Evolutionary conservation across 2,888 invertebrate species (phyloP).

Genomic region (Ferrisia virgata): DNA sequence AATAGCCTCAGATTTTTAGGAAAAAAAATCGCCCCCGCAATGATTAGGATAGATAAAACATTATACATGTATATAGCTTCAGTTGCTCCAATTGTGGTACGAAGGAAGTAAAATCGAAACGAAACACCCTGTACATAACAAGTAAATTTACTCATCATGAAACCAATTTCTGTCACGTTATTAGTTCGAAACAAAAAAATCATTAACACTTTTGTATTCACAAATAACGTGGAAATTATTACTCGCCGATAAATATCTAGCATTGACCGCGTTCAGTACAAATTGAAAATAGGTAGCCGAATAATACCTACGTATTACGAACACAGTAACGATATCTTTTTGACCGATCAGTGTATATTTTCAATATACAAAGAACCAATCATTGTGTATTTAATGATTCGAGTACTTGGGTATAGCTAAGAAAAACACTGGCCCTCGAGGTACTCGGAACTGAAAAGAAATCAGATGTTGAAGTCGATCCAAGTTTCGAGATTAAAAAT

Average conservation of each 20-base stretch:
- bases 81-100: too few species aligned
- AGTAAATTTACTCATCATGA: too few species aligned
- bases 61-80: too few species aligned
- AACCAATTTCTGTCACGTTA: too few species aligned
- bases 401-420: neutral
- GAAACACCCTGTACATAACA: too few species aligned
- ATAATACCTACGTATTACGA: too few species aligned
- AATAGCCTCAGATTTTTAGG: too few species aligned
- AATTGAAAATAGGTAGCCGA: neutral
- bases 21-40: too few species aligned
- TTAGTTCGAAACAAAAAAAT: neutral
- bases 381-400: neutral
- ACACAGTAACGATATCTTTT: neutral
- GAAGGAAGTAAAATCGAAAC: too few species aligned
- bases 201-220: neutral
- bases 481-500: conserved; percentile 23
- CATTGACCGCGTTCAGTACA: neutral
- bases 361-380: neutral
- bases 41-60: too few species aligned
- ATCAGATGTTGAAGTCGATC: conserved; percentile 12
- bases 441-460: neutral
- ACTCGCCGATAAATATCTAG: neutral
- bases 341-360: neutral
- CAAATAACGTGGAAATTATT: neutral
- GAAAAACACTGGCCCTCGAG: neutral